phyloP scores from a whole-genome alignment of 2,797 vertebrate genomes.

The Poecilia wingei region DNA sequence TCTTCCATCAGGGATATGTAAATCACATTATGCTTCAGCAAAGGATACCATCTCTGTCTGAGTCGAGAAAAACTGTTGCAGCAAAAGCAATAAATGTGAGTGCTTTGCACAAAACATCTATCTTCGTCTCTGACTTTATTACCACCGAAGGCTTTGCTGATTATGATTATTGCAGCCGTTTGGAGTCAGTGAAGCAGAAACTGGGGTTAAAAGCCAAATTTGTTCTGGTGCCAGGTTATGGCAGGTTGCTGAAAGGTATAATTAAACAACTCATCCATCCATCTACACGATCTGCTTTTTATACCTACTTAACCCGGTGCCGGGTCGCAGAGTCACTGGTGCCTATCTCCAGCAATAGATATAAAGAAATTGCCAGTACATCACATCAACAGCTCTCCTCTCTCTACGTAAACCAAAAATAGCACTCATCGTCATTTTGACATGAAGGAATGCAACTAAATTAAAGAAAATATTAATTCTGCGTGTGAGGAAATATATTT shows the following conservation, averaged over 20 bases:
- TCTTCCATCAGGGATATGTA: constrained; percentile 32
- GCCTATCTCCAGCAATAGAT: neutral
- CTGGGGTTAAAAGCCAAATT: neutral
- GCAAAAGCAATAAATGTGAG: constrained; percentile 51
- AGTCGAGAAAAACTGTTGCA: constrained; percentile 13
- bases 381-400: neutral
- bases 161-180: neutral
- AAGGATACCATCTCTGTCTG: constrained; percentile 13
- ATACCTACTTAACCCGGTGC: neutral
- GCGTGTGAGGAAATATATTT: neutral
- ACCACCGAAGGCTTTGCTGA: neutral
- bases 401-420: neutral
- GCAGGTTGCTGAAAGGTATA: neutral
- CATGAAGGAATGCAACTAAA: neutral
- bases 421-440: neutral
- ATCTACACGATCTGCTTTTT: neutral
- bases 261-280: constrained; percentile 3
- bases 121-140: constrained; percentile 11
- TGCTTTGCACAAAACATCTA: constrained; percentile 43
- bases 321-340: neutral
- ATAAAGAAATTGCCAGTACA: neutral
- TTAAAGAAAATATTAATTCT: neutral
- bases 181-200: neutral
- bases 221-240: neutral
- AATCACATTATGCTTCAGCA: constrained; percentile 9